A percentile compares a stretch with the other conserved stretches of the same genome.
Evolutionary conservation across 2,113 vertebrate species (phyloP).

Genomic region (Pan troglodytes): NHGRI_mPanTro3-v2.1_pri NC_086015.1:94441501-94442000

Average conservation of each 20-base stretch:
- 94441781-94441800: not conserved
- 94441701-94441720: not conserved
- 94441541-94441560: not conserved
- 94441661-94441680: not conserved
- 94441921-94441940: not conserved
- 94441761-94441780: not conserved
- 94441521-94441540: conserved; percentile 48
- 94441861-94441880: not conserved
- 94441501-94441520: not conserved
- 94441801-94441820: not conserved
- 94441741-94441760: not conserved
- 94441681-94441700: conserved; percentile 16
- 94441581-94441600: not conserved
- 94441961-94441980: not conserved
- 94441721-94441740: not conserved
- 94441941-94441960: conserved; percentile 10
- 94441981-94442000: conserved; percentile 40
- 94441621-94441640: not conserved
- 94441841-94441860: not conserved
- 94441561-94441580: not conserved
- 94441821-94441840: conserved; percentile 16
- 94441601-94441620: not conserved
- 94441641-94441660: not conserved
- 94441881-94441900: not conserved
- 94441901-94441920: not conserved